Conservation (phyloP, 2,888 invertebrate species). For the Zygothrica quintamaculata region DNA sequence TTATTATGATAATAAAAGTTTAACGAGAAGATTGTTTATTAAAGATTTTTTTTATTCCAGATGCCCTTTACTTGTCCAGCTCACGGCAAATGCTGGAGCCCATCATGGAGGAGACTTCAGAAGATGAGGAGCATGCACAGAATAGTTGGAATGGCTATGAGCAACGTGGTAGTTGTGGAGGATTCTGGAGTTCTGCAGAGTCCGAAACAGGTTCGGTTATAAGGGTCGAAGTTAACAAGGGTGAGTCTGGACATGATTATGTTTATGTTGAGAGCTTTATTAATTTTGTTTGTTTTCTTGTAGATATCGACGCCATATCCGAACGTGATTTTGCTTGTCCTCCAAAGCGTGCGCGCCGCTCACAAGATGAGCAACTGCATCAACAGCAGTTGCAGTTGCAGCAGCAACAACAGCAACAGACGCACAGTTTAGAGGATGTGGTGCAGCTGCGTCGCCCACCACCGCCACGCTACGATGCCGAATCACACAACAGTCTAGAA, state of each 20-base stretch:
- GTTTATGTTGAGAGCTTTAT: neutral
- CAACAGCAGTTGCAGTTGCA: conserved; percentile 2
- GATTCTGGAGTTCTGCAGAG: conserved; percentile 87
- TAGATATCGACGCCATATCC: conserved; percentile 85
- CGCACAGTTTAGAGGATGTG: conserved; percentile 64
- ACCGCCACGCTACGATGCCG: conserved; percentile 58
- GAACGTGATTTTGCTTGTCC: conserved; percentile 91
- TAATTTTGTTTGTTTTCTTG: neutral
- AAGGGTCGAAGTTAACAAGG: conserved; percentile 86
- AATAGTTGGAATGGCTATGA: conserved; percentile 82
- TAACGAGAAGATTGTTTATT: neutral
- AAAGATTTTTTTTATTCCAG: conserved; percentile 49
- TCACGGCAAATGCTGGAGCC: conserved; percentile 88
- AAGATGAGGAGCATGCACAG: conserved; percentile 86
- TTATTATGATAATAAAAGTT: conserved; percentile 6
- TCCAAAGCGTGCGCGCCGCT: conserved; percentile 89
- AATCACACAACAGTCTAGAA: conserved; percentile 74
- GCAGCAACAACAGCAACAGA: conserved; percentile 32
- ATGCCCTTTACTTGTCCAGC: conserved; percentile 82
- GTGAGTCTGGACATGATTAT: conserved; percentile 54
- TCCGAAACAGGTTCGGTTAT: conserved; percentile 94
- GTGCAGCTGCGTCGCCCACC: conserved; percentile 68
- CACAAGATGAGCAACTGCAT: conserved; percentile 83
- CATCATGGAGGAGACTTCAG: conserved; percentile 94
- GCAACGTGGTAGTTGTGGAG: conserved; percentile 50